These are phyloP conservation scores for Creontiades dilutus DNA, from an alignment of 2,888 invertebrate species.

Conservation along the genomic window DNA sequence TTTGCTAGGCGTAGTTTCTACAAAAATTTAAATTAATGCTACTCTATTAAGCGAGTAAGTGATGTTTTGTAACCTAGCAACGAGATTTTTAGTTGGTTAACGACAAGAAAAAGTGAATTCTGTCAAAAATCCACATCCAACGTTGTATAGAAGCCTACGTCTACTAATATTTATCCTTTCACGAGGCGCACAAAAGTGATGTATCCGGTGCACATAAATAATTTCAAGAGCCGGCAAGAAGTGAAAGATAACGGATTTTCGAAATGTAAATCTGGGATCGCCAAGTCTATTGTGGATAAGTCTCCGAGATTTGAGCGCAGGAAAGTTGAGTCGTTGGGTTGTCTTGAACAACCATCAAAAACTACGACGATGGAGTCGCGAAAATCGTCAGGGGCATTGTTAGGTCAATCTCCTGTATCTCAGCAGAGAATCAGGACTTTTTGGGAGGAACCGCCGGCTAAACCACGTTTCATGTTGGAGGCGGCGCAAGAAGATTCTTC, in stretches of 20 bases:
- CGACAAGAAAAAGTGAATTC: no score
- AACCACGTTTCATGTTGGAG: neutral
- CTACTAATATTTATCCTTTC: no score
- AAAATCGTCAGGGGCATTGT: neutral
- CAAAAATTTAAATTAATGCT: no score
- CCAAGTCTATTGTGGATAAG: neutral
- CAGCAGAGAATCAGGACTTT: neutral
- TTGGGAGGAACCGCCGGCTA: neutral
- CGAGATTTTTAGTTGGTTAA: no score
- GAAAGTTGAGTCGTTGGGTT: neutral
- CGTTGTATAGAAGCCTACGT: no score
- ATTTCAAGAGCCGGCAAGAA: conserved; percentile 7
- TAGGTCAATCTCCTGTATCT: neutral
- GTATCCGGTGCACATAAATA: neutral
- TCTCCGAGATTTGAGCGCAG: neutral
- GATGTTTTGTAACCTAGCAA: no score
- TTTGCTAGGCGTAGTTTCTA: no score
- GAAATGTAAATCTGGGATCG: neutral
- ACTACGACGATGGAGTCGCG: neutral
- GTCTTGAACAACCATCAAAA: neutral
- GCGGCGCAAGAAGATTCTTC: neutral
- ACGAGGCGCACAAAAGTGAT: no score
- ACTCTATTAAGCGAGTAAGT: no score
- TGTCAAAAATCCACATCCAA: no score
- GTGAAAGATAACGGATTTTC: neutral